These are phyloP conservation scores for Drepana falcataria DNA, from an alignment of 2,888 invertebrate genomes.

Conservation along the genomic window DNA sequence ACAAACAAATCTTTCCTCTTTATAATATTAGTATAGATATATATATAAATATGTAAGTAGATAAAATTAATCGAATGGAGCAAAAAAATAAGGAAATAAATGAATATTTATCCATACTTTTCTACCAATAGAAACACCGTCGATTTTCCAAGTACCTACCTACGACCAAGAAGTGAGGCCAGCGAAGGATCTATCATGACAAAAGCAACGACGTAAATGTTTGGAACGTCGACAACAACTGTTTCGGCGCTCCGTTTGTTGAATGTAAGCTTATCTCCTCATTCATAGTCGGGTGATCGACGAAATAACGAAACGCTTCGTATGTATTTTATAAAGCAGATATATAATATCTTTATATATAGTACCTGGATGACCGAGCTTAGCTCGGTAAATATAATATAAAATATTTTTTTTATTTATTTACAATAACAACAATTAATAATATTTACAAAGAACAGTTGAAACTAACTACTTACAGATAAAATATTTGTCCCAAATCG, in stretches of 20 bases:
- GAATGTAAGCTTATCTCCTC: slow-evolving; percentile 17
- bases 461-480: too few species aligned
- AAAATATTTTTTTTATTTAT: too few species aligned
- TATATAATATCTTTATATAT: slow-evolving; percentile 3
- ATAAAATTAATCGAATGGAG: too few species aligned
- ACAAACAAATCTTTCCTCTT: too few species aligned
- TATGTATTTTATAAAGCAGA: slow-evolving; percentile 8
- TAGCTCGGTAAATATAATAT: too few species aligned
- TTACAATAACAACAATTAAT: too few species aligned
- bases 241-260: slow-evolving; percentile 13
- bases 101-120: not conserved
- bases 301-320: slow-evolving; percentile 8
- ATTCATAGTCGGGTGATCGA: not conserved
- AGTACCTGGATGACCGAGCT: too few species aligned
- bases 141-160: slow-evolving; percentile 33
- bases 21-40: too few species aligned
- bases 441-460: too few species aligned
- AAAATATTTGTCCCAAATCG: too few species aligned
- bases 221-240: slow-evolving; percentile 29
- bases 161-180: slow-evolving; percentile 32
- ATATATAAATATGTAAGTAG: too few species aligned
- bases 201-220: slow-evolving; percentile 35
- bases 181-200: slow-evolving; percentile 40
- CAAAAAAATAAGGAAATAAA: too few species aligned
- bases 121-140: slow-evolving; percentile 33